Evolutionary conservation across 2,888 invertebrate genomes (phyloP).

Genomic region (Sminthurides aquaticus): DNA sequence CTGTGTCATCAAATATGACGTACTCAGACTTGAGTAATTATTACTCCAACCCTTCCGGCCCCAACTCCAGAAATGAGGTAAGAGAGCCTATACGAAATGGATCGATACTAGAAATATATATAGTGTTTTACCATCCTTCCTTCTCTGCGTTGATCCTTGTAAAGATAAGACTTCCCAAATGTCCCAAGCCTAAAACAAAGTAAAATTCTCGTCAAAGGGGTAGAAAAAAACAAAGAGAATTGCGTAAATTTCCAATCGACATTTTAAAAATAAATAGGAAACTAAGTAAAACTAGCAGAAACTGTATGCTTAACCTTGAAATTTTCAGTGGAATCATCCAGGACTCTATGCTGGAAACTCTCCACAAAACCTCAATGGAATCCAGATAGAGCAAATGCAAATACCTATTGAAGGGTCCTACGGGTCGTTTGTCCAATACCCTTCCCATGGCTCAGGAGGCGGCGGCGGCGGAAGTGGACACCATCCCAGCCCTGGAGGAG

Average conservation of each 20-base stretch:
- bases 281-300: too few relatives aligned
- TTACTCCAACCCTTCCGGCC: conserved; percentile 15
- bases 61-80: conserved; percentile 24
- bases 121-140: too few relatives aligned
- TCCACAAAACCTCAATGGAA: conserved; percentile 13
- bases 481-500: conserved; percentile 6
- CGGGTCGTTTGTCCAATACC: conserved; percentile 9
- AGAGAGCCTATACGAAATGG: too few relatives aligned
- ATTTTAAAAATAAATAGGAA: too few relatives aligned
- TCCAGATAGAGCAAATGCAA: conserved; percentile 19
- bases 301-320: too few relatives aligned
- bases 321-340: conserved; percentile 18
- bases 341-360: conserved; percentile 10
- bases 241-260: conserved; percentile 2
- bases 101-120: too few relatives aligned
- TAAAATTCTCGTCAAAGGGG: too few relatives aligned
- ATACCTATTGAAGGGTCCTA: conserved; percentile 23
- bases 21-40: conserved; percentile 22
- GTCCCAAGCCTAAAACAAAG: too few relatives aligned
- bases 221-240: not conserved
- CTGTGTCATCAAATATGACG: conserved; percentile 18
- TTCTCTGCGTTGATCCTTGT: too few relatives aligned
- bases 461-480: conserved; percentile 1
- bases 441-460: conserved; percentile 4
- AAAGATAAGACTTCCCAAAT: too few relatives aligned